Conservation (phyloP, 1,140 invertebrate species). For the Bathynomus jamesi region DNA sequence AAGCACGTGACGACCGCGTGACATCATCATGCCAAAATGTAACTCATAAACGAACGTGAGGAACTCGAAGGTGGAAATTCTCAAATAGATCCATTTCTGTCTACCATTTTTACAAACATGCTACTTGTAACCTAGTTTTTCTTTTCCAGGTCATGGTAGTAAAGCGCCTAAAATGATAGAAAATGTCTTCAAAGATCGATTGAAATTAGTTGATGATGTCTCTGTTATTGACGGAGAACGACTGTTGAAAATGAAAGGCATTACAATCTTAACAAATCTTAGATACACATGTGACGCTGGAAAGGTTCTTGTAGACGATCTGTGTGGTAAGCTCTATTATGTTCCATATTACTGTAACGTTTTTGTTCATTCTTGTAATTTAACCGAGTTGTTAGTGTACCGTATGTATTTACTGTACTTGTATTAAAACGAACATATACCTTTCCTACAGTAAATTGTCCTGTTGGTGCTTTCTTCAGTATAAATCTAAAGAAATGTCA, state of each 20-base stretch:
- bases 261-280: constrained; percentile 38
- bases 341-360: too few relatives aligned
- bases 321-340: constrained; percentile 47
- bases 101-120: too few relatives aligned
- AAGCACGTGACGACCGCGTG: too few relatives aligned
- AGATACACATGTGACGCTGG: constrained; percentile 43
- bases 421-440: too few relatives aligned
- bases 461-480: constrained; percentile 58
- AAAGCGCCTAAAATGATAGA: constrained; percentile 35
- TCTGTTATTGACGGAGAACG: constrained; percentile 41
- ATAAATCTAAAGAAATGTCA: constrained; percentile 48
- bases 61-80: too few relatives aligned
- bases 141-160: constrained; percentile 20
- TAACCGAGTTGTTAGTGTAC: too few relatives aligned
- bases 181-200: constrained; percentile 17
- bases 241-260: constrained; percentile 40
- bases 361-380: too few relatives aligned
- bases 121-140: too few relatives aligned
- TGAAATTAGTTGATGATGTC: constrained; percentile 40
- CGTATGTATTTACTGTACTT: too few relatives aligned
- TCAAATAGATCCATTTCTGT: too few relatives aligned
- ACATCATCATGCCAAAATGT: too few relatives aligned
- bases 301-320: constrained; percentile 40
- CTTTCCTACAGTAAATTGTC: constrained; percentile 57
- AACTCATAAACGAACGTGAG: too few relatives aligned